A percentile compares a stretch with the other conserved stretches of the same genome.
phyloP scores from a whole-genome alignment of 2,888 invertebrate species.

The Megamerina dolium region DNA sequence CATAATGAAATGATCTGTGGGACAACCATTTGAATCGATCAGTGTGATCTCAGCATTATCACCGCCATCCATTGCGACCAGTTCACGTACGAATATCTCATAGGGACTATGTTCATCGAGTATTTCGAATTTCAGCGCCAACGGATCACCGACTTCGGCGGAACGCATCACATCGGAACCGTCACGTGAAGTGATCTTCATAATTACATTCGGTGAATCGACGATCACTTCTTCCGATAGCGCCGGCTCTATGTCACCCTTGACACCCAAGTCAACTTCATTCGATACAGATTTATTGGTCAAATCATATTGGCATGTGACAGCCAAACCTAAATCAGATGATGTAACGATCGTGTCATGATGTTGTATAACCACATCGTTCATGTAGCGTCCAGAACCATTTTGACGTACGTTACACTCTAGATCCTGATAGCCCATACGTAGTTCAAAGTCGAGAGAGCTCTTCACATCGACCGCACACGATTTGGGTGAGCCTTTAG shows the following conservation, averaged over 20 bases:
- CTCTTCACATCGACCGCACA: slow-evolving; percentile 83
- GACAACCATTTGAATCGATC: slow-evolving; percentile 87
- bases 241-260: slow-evolving; percentile 78
- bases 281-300: slow-evolving; percentile 90
- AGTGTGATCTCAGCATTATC: slow-evolving; percentile 88
- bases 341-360: slow-evolving; percentile 92
- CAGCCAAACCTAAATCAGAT: slow-evolving; percentile 83
- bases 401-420: slow-evolving; percentile 88
- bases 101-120: slow-evolving; percentile 88
- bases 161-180: slow-evolving; percentile 79
- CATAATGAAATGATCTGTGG: slow-evolving; percentile 91
- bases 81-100: slow-evolving; percentile 90
- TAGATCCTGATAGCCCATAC: slow-evolving; percentile 85
- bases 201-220: slow-evolving; percentile 89
- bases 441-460: slow-evolving; percentile 81
- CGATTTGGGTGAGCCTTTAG: slow-evolving; percentile 86
- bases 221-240: slow-evolving; percentile 86
- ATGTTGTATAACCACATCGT: slow-evolving; percentile 89
- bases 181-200: slow-evolving; percentile 83
- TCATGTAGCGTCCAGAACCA: slow-evolving; percentile 76
- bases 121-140: slow-evolving; percentile 87
- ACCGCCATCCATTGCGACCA: slow-evolving; percentile 90
- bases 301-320: slow-evolving; percentile 88
- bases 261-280: slow-evolving; percentile 81
- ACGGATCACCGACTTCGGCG: slow-evolving; percentile 87